These are phyloP conservation scores for Halesus radiatus DNA, from an alignment of 1,140 invertebrate species.

Conservation along the genomic window DNA sequence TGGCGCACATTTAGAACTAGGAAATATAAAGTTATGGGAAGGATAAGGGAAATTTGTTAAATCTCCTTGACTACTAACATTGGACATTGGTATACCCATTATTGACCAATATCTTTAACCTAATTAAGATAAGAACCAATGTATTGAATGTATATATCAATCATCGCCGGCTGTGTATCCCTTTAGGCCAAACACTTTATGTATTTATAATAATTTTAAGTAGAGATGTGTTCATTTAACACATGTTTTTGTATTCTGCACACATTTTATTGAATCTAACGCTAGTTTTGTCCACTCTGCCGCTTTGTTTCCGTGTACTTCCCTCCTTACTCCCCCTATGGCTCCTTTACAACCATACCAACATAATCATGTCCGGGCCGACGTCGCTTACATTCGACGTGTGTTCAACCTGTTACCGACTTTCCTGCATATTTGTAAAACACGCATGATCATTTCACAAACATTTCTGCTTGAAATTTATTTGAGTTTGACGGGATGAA, in stretches of 20 bases:
- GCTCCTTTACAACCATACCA: not conserved
- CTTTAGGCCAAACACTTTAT: slow-evolving; percentile 24
- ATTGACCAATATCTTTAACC: too few relatives aligned
- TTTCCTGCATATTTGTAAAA: not conserved
- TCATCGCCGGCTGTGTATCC: slow-evolving; percentile 52
- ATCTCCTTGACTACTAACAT: too few relatives aligned
- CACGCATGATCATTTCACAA: slow-evolving; percentile 1
- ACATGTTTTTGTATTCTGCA: slow-evolving; percentile 50
- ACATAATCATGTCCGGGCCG: slow-evolving; percentile 15
- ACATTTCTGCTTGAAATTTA: slow-evolving; percentile 2
- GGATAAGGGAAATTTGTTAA: too few relatives aligned
- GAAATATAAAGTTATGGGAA: too few relatives aligned
- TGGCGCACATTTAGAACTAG: too few relatives aligned
- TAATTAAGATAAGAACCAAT: not conserved
- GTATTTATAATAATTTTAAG: slow-evolving; percentile 27
- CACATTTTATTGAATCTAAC: slow-evolving; percentile 43
- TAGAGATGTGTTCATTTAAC: slow-evolving; percentile 26
- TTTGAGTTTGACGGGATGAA: not conserved
- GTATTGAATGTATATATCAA: not conserved
- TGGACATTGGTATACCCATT: too few relatives aligned
- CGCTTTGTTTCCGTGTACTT: not conserved
- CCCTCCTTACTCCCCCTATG: not conserved
- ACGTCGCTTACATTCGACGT: too few relatives aligned
- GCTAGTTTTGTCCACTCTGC: not conserved
- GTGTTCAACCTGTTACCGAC: not conserved